Evolutionary conservation across 2,113 vertebrate species (phyloP).

Genomic region (Leucosticte australis): DNA sequence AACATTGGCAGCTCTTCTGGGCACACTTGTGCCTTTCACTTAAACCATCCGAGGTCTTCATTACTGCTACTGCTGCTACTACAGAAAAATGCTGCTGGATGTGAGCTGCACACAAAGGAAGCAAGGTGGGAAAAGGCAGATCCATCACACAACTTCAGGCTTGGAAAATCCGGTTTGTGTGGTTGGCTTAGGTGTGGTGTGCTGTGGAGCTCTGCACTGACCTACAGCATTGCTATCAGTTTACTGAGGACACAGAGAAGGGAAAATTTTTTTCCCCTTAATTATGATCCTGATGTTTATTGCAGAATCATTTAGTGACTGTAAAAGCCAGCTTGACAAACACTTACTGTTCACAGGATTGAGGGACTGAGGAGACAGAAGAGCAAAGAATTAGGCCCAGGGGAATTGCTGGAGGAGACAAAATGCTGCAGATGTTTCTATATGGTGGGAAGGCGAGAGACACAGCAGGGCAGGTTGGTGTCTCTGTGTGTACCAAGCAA

Average conservation of each 20-base stretch:
- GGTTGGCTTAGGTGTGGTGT: not conserved
- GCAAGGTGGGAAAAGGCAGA: not conserved
- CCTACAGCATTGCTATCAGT: not conserved
- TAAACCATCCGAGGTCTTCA: not conserved
- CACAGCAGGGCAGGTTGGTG: not conserved
- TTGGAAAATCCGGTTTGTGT: not conserved
- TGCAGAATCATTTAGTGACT: not conserved
- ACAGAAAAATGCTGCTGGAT: not conserved
- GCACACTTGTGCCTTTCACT: not conserved
- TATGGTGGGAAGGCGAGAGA: not conserved
- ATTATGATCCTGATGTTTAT: not conserved
- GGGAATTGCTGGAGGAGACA: not conserved
- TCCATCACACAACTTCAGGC: not conserved
- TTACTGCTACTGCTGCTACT: not conserved
- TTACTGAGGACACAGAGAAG: not conserved
- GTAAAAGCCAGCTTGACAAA: not conserved
- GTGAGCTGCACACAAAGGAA: not conserved
- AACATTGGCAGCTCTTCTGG: not conserved
- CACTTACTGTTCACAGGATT: not conserved
- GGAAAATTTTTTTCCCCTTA: not conserved
- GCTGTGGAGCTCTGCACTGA: not conserved
- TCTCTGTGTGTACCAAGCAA: not conserved
- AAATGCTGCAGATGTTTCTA: not conserved
- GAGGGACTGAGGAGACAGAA: not conserved
- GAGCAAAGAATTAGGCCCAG: not conserved